Base-by-base conservation (phyloP, 2,888 invertebrate genomes). In the Gandaritis pyraliata region DNA sequence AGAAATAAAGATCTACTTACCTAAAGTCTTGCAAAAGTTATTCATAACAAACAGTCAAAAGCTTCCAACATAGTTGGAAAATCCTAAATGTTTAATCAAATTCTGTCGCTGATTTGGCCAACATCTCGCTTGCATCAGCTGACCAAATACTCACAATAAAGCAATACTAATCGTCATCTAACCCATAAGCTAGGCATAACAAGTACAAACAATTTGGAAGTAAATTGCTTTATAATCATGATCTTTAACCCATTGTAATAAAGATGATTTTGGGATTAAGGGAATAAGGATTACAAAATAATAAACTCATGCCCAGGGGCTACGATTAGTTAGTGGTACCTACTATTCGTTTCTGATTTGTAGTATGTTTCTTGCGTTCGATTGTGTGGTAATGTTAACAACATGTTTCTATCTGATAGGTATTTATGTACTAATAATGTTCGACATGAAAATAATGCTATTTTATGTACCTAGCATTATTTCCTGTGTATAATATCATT, bases 141-240 rank as follows among this genome's bases (percentile, higher is more conserved):
- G 68, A 65, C 55, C 61, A 67, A 70, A 68, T 59, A 70, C 58
- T 58, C 45, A 48, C 60, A 61, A 54, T 58, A 65, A 58, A 64
- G 61, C 66, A 67, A 65, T 58, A 38, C 58, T 49, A 56, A 49
- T 54, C 33, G 50, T 56, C 55, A 52, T 61, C 49, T 53, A 61
- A 64, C 59, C 63, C 50, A 67, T 66, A 43, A 4, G 16, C 16
- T 66, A 43, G 2, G 16, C 16, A 54, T 62, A 58, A 61, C 51
- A 57, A 53, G 43, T 54, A 58, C 46, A 48, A 43, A 39, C 36
- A 47, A 43, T 48, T 50, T 23, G 13, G 38, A 45, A 43, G 39
- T 47, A 33, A 54, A 36, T 60, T 55, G 43, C 33, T 46, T 38
- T 15, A 43, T 5, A 13, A 49, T 29, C 23, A 48, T 61, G 49